Percentiles rank a stretch among this genome's conserved stretches.
phyloP scores from a whole-genome alignment of 2,888 invertebrate species.

The Tyria jacobaeae region DNA sequence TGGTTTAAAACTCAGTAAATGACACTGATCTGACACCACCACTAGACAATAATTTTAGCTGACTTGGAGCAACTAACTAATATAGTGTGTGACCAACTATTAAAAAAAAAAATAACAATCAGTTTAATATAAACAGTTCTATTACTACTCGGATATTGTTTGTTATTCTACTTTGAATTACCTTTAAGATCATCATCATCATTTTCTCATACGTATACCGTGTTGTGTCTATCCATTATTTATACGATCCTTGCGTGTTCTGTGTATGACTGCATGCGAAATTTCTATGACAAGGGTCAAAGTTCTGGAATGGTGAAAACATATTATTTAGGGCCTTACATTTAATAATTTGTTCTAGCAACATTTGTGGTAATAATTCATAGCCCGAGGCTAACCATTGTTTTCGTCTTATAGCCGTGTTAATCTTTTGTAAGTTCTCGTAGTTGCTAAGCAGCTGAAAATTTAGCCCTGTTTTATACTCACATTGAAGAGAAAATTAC shows the following conservation, averaged over 20 bases:
- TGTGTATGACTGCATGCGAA: conserved; percentile 48
- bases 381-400: conserved; percentile 46
- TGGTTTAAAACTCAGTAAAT: too few species aligned
- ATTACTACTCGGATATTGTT: too few species aligned
- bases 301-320: conserved; percentile 36
- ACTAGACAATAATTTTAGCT: too few species aligned
- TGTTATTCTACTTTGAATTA: too few species aligned
- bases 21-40: too few species aligned
- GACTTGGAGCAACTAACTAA: too few species aligned
- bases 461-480: not conserved
- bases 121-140: too few species aligned
- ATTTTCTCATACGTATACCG: conserved; percentile 14
- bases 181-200: too few species aligned
- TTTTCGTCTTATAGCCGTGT: conserved; percentile 24
- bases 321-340: conserved; percentile 54
- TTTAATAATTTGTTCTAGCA: conserved; percentile 57
- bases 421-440: conserved; percentile 10
- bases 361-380: conserved; percentile 52
- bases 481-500: conserved; percentile 3
- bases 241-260: conserved; percentile 48
- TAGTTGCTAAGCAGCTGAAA: conserved; percentile 3
- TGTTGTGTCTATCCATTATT: conserved; percentile 33
- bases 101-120: too few species aligned
- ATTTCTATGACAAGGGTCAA: conserved; percentile 60
- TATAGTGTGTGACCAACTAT: too few species aligned